phyloP scores from a whole-genome alignment of 2,888 invertebrate species.

The Ormyrus pomaceus region DNA sequence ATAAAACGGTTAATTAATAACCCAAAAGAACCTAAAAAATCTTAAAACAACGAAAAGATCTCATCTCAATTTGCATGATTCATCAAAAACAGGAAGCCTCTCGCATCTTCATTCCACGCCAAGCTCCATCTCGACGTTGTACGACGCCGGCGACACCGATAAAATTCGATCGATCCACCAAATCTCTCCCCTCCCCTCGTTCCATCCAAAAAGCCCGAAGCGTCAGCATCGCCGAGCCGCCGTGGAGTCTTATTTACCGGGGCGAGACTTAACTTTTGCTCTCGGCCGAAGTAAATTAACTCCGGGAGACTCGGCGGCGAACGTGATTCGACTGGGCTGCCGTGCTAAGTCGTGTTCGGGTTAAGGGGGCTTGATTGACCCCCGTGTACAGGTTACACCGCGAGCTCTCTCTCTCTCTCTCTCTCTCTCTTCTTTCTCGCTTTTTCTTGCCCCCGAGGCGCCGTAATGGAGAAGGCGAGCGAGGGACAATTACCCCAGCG shows the following conservation, averaged over 20 bases:
- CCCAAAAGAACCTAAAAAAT: too few relatives aligned
- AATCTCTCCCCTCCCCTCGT: not conserved
- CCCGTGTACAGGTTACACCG: too few relatives aligned
- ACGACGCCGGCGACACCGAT: not conserved
- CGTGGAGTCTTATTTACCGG: not conserved
- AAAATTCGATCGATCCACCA: constrained; percentile 15
- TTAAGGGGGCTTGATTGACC: constrained; percentile 1
- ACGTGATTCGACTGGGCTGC: constrained; percentile 9
- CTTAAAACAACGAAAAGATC: too few relatives aligned
- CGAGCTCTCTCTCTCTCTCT: not conserved
- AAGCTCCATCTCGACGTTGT: too few relatives aligned
- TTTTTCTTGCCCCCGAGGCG: not conserved
- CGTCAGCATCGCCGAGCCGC: not conserved
- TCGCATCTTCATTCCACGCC: too few relatives aligned
- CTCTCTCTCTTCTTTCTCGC: not conserved
- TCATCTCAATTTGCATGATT: too few relatives aligned
- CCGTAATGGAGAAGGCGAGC: constrained; percentile 14
- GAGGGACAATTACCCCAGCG: constrained; percentile 5
- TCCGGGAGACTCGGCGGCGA: constrained; percentile 6
- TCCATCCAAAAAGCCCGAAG: not conserved
- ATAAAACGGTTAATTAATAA: too few relatives aligned
- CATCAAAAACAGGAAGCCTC: too few relatives aligned
- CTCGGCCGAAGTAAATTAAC: constrained; percentile 6
- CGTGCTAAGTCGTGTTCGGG: not conserved
- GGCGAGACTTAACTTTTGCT: not conserved